Evolutionary conservation across 2,113 vertebrate species (phyloP).

Genomic region (Morone saxatilis): DNA sequence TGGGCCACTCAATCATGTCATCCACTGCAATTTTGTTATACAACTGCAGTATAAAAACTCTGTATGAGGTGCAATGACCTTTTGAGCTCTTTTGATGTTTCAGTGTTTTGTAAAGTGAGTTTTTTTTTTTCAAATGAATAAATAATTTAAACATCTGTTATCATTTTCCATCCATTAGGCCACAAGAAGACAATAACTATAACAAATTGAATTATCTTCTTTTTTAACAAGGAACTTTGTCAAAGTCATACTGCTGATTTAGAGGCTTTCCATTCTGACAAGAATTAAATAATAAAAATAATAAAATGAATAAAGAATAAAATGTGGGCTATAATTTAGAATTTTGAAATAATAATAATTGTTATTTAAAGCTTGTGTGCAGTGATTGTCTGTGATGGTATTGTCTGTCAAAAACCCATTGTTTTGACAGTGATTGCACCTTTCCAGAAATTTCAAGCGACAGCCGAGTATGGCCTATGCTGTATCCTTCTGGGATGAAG

Average conservation of each 20-base stretch:
- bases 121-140: not conserved
- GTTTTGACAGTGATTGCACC: not conserved
- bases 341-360: not conserved
- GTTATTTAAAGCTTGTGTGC: too few species aligned
- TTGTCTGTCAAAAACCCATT: not conserved
- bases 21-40: not conserved
- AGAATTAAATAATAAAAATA: not conserved
- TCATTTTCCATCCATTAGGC: not conserved
- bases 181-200: not conserved
- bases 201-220: not conserved
- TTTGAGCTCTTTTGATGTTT: not conserved
- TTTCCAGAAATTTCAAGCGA: not conserved
- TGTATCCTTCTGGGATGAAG: not conserved
- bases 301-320: not conserved
- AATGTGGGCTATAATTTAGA: not conserved
- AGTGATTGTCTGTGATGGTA: not conserved
- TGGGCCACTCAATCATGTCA: not conserved
- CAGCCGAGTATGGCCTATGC: not conserved
- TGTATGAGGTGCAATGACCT: not conserved
- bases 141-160: not conserved
- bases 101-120: not conserved
- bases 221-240: not conserved
- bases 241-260: not conserved
- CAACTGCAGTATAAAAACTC: too few species aligned
- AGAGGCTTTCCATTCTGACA: not conserved